Evolutionary conservation across 2,888 invertebrate species (phyloP), one percentile per base, ranked within the genome.

Genomic region (Ophion slaviceki): DNA sequence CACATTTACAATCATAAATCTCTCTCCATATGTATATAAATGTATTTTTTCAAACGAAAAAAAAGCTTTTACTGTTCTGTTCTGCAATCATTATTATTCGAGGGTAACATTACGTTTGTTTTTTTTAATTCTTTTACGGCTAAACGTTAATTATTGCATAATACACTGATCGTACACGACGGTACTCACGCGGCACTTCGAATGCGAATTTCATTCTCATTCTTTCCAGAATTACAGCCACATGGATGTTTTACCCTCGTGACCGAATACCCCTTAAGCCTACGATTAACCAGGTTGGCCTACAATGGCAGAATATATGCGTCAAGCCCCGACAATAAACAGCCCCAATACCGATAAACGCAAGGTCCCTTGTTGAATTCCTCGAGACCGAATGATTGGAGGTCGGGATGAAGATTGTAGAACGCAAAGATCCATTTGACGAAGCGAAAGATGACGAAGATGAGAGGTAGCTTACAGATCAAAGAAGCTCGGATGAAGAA

Each of bases 111-210:
- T 24, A 57, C 53, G 32, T 53, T 77, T 70, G 47, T 78, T 71
- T 64, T 74, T 40, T 75, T 20, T 3, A 28, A 0, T 28, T 66
- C 11, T 66, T 53, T 57, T 47, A 64, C 87, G 88, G 89, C 90
- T 87, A 88, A 89, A 90, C 81, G 61, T 90, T 74, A 82, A 91
- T 93, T 93, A 93, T 93, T 93, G 93, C 93, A 93, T 93, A 92
- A 93, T 93, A 93, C 93, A 93, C 93, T 92, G 90, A 92, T 92
- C 84, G 90, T 91, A 90, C 91, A 90, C 89, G 88, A 90, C 89
- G 89, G 81, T 82, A 88, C 90, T 90, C 90, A 90, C 90, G 81
- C 83, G 83, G 74, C 81, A 57, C 32, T 80, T 11, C 62, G 57
- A 76, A 28, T 45, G 75, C 8, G 5, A 66, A 71, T 59, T 32